Percentiles rank a stretch among this genome's conserved stretches.
These are phyloP conservation scores for Anorthoa munda DNA, from an alignment of 2,888 invertebrate genomes.

Conservation along the genomic window DNA sequence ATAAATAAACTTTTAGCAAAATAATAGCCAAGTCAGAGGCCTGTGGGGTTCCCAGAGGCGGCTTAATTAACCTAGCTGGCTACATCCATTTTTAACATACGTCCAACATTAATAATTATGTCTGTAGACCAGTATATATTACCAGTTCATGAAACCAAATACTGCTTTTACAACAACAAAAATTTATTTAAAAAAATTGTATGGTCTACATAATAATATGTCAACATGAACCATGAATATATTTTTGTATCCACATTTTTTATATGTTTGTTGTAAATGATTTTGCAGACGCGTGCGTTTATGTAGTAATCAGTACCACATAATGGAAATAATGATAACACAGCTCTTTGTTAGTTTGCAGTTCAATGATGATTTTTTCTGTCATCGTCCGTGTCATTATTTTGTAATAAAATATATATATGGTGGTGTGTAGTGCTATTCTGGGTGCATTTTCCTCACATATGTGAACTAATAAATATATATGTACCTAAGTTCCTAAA, in stretches of 20 bases:
- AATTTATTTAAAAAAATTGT: neutral
- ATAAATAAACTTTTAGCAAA: too few species aligned
- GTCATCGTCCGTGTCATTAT: neutral
- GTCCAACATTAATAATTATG: neutral
- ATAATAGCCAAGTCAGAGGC: too few species aligned
- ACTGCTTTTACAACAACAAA: neutral
- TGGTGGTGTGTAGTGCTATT: too few species aligned
- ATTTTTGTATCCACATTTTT: conserved; percentile 12
- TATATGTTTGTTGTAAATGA: conserved; percentile 1
- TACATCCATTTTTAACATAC: too few species aligned
- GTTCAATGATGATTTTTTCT: neutral
- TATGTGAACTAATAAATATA: too few species aligned
- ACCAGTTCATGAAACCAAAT: neutral
- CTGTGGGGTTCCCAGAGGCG: too few species aligned
- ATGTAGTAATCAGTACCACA: conserved; percentile 4
- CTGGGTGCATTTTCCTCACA: too few species aligned
- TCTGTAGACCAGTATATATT: neutral
- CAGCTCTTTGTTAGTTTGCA: conserved; percentile 11
- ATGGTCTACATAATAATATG: neutral
- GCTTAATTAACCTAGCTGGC: too few species aligned
- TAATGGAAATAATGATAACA: conserved; percentile 27
- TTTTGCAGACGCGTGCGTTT: conserved; percentile 11
- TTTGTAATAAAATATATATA: too few species aligned
- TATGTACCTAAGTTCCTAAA: too few species aligned
- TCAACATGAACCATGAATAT: conserved; percentile 13